Evolutionary conservation across 1,140 invertebrate species (phyloP).

Genomic region (Camponotus floridanus): DNA sequence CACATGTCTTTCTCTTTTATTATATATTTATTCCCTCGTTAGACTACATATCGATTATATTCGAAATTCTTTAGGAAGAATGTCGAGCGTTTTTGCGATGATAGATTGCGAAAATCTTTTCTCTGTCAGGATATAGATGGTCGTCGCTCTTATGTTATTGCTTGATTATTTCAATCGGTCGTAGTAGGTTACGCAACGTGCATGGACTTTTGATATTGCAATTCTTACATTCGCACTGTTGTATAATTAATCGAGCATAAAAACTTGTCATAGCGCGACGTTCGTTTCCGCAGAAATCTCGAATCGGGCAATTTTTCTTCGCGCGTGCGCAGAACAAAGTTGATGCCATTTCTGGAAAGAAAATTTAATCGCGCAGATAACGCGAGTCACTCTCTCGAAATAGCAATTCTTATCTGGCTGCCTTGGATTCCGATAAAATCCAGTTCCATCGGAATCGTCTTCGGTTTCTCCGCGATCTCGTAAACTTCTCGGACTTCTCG

Average conservation of each 20-base stretch:
- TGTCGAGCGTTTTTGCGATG: constrained; percentile 48
- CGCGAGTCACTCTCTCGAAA: constrained; percentile 29
- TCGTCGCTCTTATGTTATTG: constrained; percentile 31
- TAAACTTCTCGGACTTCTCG: not conserved
- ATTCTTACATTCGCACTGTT: constrained; percentile 25
- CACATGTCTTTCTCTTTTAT: too few relatives aligned
- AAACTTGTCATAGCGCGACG: constrained; percentile 18
- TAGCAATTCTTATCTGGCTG: constrained; percentile 17
- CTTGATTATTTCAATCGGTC: constrained; percentile 61
- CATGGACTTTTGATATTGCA: constrained; percentile 56
- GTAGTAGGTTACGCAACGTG: constrained; percentile 55
- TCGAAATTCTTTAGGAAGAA: constrained; percentile 25
- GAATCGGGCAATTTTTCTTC: constrained; percentile 35
- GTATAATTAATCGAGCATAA: constrained; percentile 40
- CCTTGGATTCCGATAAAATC: constrained; percentile 4
- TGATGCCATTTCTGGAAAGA: constrained; percentile 15
- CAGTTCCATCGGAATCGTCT: constrained; percentile 28
- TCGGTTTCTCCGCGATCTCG: not conserved
- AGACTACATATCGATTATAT: not conserved
- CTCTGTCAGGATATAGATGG: not conserved
- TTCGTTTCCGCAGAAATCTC: constrained; percentile 8
- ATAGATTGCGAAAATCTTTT: constrained; percentile 22
- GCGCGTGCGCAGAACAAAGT: constrained; percentile 7
- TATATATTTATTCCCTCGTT: not conserved
- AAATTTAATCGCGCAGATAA: constrained; percentile 47